These are phyloP conservation scores for Netelia melanura DNA, from an alignment of 2,888 invertebrate genomes.

Conservation along the genomic window DNA sequence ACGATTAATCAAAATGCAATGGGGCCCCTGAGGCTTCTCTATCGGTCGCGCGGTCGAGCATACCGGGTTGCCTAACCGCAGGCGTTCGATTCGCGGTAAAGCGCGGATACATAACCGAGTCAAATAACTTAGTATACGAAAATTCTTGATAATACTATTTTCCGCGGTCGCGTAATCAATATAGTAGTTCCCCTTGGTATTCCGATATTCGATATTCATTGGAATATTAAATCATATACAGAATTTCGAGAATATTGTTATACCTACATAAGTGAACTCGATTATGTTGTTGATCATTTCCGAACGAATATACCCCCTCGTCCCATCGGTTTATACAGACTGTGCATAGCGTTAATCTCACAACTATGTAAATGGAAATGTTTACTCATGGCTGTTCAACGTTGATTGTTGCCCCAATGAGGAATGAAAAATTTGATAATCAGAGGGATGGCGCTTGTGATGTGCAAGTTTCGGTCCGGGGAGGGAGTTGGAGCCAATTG, in stretches of 20 bases:
- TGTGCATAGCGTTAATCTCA: neutral
- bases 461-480: neutral
- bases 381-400: neutral
- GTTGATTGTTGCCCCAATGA: constrained; percentile 7
- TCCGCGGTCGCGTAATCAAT: constrained; percentile 21
- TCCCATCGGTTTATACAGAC: neutral
- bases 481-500: constrained; percentile 42
- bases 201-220: constrained; percentile 23
- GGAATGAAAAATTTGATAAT: neutral
- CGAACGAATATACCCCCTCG: neutral
- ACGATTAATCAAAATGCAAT: neutral
- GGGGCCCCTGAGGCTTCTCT: constrained; percentile 16
- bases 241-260: constrained; percentile 45
- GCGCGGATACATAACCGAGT: constrained; percentile 20
- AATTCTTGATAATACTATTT: constrained; percentile 41
- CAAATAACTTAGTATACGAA: constrained; percentile 19
- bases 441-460: neutral
- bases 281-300: constrained; percentile 1
- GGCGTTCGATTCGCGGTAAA: constrained; percentile 33
- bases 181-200: constrained; percentile 19
- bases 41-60: constrained; percentile 31
- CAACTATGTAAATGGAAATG: constrained; percentile 5
- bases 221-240: constrained; percentile 24
- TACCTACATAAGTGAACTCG: neutral
- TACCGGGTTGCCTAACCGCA: constrained; percentile 33